Conservation (phyloP, 1,140 invertebrate genomes). For the Lepidurus packardi region DNA sequence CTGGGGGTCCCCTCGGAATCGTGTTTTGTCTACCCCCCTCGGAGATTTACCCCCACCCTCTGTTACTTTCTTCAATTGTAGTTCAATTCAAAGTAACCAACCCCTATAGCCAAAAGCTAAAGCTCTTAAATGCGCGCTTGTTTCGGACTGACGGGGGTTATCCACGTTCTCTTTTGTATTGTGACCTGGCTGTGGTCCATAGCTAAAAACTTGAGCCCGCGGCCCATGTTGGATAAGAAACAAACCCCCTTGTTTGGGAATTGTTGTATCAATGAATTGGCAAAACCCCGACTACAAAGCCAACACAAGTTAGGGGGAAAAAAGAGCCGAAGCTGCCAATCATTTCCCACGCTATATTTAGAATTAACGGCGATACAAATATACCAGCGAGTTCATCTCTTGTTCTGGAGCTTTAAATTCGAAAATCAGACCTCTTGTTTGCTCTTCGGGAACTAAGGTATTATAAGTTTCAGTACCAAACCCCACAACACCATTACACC, state of each 20-base stretch:
- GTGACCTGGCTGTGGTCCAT: conserved; percentile 13
- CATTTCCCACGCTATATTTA: conserved; percentile 7
- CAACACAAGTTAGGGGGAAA: neutral
- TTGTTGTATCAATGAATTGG: conserved; percentile 22
- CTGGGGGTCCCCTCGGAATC: conserved; percentile 12
- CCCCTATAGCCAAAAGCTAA: neutral
- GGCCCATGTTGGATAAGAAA: conserved; percentile 21
- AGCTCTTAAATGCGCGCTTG: conserved; percentile 21
- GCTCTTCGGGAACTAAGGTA: too few relatives aligned
- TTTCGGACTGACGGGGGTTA: neutral
- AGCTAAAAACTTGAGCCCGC: neutral
- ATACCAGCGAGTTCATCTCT: too few relatives aligned
- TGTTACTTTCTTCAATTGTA: conserved; percentile 20
- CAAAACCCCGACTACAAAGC: neutral
- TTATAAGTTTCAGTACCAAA: too few relatives aligned
- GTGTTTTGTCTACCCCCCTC: conserved; percentile 18
- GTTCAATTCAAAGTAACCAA: conserved; percentile 19
- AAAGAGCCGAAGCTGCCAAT: neutral
- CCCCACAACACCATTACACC: too few relatives aligned
- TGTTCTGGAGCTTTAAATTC: too few relatives aligned
- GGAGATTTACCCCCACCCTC: conserved; percentile 20
- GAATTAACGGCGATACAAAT: neutral
- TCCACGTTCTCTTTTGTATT: conserved; percentile 19
- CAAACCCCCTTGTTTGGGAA: conserved; percentile 12
- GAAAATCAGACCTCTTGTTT: too few relatives aligned